Base-by-base conservation (phyloP, 2,888 invertebrate species). In the Eueremaeus valkanovi region DNA sequence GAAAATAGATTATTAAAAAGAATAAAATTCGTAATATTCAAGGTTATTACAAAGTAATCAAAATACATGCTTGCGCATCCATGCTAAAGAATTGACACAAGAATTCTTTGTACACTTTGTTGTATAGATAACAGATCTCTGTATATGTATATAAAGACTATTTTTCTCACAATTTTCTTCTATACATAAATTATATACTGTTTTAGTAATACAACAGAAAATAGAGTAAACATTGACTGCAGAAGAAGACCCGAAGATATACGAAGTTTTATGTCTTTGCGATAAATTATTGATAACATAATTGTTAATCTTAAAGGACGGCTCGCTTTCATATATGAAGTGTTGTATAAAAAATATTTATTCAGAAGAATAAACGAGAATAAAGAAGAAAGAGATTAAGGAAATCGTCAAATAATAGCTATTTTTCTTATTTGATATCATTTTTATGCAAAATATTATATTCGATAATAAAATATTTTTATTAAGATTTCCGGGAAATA, bases 291-390 rank as follows among this genome's bases (percentile, higher is more conserved):
- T 31, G 27, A 58, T 58, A 58, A 24, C 11, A 58, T 29, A 24
- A 24, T 58, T 58, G 58, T 58, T 58, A 31, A 29, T 58, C 58
- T 58, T 29, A 58, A 31, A 58, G 58, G 58, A 58, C 29, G 58
- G 31, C 24, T 31, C 29, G 58, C 11, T 36, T 11, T 45, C 18
- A 13, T 45, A 45, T 58, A 58, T 58, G 29, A 58, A 58, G 31
- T 31, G 58, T 18, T 31, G 6, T 29, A 31, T 18, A 18, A 58
- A 18, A 45, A 45, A 45, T 45, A 45, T 45, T 16, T 45, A n/a
- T n/a, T n/a, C n/a, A n/a, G 8, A 45, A 11, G 3, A 45, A 45
- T 31, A 58, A 58, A 58, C 3, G 9, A 29, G 8, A 24, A 27
- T 27, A 51, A 24, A 55, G 27, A 13, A 55, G 2, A 24, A 55